Conservation (phyloP, 2,888 invertebrate genomes). For the Odontocolon sp. region DNA sequence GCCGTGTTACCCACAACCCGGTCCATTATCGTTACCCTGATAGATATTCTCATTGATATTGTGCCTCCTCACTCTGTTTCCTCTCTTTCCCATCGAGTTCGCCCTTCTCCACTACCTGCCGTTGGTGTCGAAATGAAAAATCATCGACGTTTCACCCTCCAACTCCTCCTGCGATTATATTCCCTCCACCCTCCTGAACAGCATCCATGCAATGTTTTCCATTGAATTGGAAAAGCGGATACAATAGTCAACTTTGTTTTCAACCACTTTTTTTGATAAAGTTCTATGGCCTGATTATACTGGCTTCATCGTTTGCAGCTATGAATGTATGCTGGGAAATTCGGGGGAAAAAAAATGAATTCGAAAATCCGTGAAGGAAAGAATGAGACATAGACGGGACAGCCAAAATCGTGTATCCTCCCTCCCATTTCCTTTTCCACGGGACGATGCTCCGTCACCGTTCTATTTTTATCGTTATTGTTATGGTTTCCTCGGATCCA, state of each 20-base stretch:
- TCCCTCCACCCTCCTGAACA: not conserved
- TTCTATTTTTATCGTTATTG: constrained; percentile 71
- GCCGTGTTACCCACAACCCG: constrained; percentile 56
- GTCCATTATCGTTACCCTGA: constrained; percentile 67
- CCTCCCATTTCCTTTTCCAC: constrained; percentile 5
- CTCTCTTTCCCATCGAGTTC: constrained; percentile 56
- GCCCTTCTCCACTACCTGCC: not conserved
- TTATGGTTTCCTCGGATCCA: constrained; percentile 55
- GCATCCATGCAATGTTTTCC: not conserved
- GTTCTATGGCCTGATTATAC: not conserved
- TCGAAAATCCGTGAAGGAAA: not conserved
- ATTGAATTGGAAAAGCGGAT: not conserved
- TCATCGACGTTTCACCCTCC: not conserved
- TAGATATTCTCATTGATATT: constrained; percentile 66
- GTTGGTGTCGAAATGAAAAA: not conserved
- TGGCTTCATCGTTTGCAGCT: not conserved
- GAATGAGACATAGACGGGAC: constrained; percentile 7
- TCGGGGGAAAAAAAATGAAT: not conserved
- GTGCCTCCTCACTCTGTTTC: constrained; percentile 44
- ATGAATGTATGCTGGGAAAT: not conserved
- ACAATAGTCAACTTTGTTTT: constrained; percentile 13
- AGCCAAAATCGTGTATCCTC: constrained; percentile 39
- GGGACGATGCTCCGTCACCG: constrained; percentile 45
- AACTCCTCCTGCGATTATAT: not conserved
- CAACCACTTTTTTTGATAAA: constrained; percentile 9